phyloP scores from a whole-genome alignment of 1,140 invertebrate species.

The Laupala kohalensis region DNA sequence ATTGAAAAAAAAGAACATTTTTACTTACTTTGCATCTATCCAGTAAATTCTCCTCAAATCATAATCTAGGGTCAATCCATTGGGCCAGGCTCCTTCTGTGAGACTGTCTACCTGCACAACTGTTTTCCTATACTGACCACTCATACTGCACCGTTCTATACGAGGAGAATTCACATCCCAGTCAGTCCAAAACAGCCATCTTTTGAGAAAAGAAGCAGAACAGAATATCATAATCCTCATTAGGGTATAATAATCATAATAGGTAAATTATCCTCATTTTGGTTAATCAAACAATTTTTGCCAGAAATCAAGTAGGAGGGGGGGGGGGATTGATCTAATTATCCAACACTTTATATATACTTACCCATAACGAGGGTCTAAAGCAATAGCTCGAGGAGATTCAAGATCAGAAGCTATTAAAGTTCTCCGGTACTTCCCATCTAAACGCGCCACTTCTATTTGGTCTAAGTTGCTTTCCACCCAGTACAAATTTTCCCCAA shows the following conservation, averaged over 20 bases:
- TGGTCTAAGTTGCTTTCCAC: slow-evolving; percentile 78
- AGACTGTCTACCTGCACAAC: slow-evolving; percentile 36
- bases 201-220: slow-evolving; percentile 20
- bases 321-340: not conserved
- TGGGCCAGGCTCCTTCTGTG: slow-evolving; percentile 48
- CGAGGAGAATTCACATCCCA: slow-evolving; percentile 37
- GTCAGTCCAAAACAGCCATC: slow-evolving; percentile 52
- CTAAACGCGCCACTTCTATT: slow-evolving; percentile 75
- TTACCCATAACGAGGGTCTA: slow-evolving; percentile 65
- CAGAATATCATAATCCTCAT: not conserved
- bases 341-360: too few relatives aligned
- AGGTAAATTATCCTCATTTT: not conserved
- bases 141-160: slow-evolving; percentile 47
- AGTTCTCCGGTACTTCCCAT: slow-evolving; percentile 64
- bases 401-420: slow-evolving; percentile 74
- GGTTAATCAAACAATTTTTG: too few relatives aligned
- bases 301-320: not conserved
- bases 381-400: slow-evolving; percentile 69
- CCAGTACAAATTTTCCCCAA: slow-evolving; percentile 67
- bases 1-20: not conserved
- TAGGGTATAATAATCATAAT: not conserved
- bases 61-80: slow-evolving; percentile 52
- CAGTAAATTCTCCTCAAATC: slow-evolving; percentile 42
- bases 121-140: slow-evolving; percentile 35
- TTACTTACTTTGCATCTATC: slow-evolving; percentile 47